phyloP scores from a whole-genome alignment of 2,113 vertebrate genomes.

The Gila orcuttii region DNA sequence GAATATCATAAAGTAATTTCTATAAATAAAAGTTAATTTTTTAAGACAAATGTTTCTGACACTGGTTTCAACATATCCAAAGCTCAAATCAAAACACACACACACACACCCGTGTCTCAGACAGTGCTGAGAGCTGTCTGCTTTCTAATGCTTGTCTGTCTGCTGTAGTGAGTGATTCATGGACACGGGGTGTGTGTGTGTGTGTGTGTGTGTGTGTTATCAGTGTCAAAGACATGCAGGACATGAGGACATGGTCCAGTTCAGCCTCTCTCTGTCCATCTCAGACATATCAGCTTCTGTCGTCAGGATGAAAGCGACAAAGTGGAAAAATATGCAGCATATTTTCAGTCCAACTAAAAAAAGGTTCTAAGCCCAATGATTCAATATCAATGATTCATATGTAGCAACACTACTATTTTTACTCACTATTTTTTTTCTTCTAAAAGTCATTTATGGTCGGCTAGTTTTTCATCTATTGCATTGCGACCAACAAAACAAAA shows the following conservation, averaged over 20 bases:
- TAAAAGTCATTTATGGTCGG: too few species aligned
- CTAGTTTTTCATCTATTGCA: too few species aligned
- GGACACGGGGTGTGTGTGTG: not conserved
- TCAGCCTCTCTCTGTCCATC: not conserved
- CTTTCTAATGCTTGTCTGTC: constrained; percentile 30
- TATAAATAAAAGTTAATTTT: not conserved
- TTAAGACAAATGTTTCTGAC: not conserved
- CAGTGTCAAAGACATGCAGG: constrained; percentile 9
- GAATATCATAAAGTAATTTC: not conserved
- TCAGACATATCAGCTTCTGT: constrained; percentile 4
- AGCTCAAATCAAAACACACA: not conserved
- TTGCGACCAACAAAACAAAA: too few species aligned
- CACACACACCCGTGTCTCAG: not conserved
- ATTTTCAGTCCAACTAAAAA: not conserved
- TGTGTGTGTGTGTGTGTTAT: constrained; percentile 21
- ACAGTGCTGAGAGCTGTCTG: constrained; percentile 22
- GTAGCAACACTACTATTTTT: too few species aligned
- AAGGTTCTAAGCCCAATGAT: not conserved
- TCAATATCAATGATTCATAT: too few species aligned
- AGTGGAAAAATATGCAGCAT: not conserved
- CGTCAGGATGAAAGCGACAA: not conserved
- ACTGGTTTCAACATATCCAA: not conserved
- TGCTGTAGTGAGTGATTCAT: constrained; percentile 10
- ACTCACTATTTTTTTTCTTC: too few species aligned
- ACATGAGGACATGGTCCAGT: not conserved